Percentiles rank a stretch among this genome's conserved stretches.
These are phyloP conservation scores for Platycnemis pennipes DNA, from an alignment of 2,888 invertebrate genomes.

Conservation along the genomic window DNA sequence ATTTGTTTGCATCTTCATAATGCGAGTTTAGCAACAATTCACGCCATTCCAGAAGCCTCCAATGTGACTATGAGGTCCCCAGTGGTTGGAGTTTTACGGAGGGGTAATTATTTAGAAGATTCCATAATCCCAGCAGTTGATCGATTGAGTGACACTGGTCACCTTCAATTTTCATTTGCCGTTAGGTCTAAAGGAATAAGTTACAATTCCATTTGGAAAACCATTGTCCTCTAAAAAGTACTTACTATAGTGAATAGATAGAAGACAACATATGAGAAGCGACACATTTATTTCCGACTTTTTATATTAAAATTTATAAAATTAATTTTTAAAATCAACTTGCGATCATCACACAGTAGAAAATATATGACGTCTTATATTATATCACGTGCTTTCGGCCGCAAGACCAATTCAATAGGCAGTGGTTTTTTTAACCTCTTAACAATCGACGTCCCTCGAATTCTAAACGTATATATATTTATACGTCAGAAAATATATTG, in stretches of 20 bases:
- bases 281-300: not conserved
- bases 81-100: too few species aligned
- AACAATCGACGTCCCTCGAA: not conserved
- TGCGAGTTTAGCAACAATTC: too few species aligned
- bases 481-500: not conserved
- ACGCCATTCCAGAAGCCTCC: too few species aligned
- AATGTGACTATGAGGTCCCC: too few species aligned
- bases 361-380: not conserved
- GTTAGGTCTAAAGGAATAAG: too few species aligned
- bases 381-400: not conserved
- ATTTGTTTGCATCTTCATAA: too few species aligned
- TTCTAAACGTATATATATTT: not conserved
- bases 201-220: too few species aligned
- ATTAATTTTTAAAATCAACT: constrained; percentile 24
- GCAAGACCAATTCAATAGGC: not conserved
- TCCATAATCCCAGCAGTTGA: too few species aligned
- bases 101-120: too few species aligned
- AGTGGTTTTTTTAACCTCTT: not conserved
- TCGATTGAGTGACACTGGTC: too few species aligned
- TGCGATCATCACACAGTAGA: not conserved
- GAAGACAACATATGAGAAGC: not conserved
- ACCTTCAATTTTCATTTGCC: too few species aligned
- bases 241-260: not conserved
- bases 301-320: constrained; percentile 59
- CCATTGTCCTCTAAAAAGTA: too few species aligned